Conservation (phyloP, 1,140 invertebrate species). For the Trichonephila clavipes region DNA sequence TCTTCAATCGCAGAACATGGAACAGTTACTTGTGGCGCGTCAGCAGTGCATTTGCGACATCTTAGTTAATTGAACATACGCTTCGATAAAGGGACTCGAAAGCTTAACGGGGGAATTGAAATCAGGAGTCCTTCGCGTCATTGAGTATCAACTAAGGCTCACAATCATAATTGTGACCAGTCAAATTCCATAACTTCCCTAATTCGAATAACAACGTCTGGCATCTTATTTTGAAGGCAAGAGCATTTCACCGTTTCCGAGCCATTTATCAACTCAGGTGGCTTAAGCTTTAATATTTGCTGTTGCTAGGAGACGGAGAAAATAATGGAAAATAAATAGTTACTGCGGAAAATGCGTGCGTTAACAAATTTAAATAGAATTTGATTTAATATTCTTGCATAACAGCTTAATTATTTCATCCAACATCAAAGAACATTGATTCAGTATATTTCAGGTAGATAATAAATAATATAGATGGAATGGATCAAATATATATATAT, state of each 20-base stretch:
- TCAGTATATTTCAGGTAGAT: no score
- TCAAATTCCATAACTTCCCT: conserved; percentile 33
- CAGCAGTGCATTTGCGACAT: conserved; percentile 21
- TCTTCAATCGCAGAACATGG: conserved; percentile 1
- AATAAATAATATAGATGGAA: no score
- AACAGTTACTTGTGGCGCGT: conserved; percentile 19
- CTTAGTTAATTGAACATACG: conserved; percentile 20
- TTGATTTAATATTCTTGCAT: neutral
- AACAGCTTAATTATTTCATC: no score
- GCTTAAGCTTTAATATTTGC: neutral
- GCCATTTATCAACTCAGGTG: conserved; percentile 1
- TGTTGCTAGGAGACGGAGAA: neutral
- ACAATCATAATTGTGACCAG: conserved; percentile 32
- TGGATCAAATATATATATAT: no score
- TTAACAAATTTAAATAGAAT: neutral
- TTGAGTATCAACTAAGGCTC: conserved; percentile 27
- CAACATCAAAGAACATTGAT: no score
- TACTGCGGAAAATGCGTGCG: neutral
- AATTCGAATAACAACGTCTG: conserved; percentile 23
- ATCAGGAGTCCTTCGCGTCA: conserved; percentile 1
- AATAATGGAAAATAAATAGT: conserved; percentile 6
- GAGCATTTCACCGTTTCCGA: neutral
- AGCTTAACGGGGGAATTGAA: conserved; percentile 31
- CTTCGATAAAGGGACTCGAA: neutral
- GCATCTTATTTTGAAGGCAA: conserved; percentile 23